Percentiles rank a stretch among this genome's conserved stretches.
phyloP scores from a whole-genome alignment of 2,797 vertebrate species.

The Onychomys leucogaster region DNA sequence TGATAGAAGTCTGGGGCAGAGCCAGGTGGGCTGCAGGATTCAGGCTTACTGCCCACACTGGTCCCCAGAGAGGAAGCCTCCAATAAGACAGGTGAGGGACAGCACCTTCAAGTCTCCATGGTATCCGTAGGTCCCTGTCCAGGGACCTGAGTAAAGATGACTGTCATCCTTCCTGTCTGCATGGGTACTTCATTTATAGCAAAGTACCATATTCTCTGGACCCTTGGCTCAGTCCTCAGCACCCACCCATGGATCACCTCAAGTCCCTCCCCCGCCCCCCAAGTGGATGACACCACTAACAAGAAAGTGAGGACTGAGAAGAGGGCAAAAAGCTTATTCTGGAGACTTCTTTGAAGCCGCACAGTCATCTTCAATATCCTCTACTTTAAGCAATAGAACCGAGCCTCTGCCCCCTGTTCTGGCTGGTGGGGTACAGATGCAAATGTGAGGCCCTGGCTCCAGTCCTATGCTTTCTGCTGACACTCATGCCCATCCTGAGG shows the following conservation, averaged over 20 bases:
- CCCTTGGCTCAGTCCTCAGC: fast-evolving
- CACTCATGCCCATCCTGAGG: neutral
- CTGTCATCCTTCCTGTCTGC: neutral
- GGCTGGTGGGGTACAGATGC: neutral
- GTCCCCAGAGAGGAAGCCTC: too few species aligned
- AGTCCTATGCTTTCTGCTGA: neutral
- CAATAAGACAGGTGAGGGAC: too few species aligned
- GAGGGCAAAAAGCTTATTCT: too few species aligned
- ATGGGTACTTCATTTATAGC: fast-evolving
- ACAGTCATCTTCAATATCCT: too few species aligned
- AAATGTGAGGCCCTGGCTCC: too few species aligned
- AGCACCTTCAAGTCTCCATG: fast-evolving
- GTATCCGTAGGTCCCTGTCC: neutral
- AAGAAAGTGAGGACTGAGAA: neutral
- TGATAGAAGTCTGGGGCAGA: fast-evolving
- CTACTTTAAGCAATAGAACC: neutral
- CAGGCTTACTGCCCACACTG: neutral
- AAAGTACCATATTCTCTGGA: neutral
- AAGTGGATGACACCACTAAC: fast-evolving
- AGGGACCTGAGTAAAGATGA: neutral
- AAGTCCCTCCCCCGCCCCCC: too few species aligned
- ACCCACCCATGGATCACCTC: neutral
- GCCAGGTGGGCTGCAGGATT: neutral
- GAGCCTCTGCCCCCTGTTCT: fast-evolving
- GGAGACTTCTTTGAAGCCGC: neutral